Base-by-base conservation (phyloP, 2,888 invertebrate genomes). In the Aspidapion aeneum region DNA sequence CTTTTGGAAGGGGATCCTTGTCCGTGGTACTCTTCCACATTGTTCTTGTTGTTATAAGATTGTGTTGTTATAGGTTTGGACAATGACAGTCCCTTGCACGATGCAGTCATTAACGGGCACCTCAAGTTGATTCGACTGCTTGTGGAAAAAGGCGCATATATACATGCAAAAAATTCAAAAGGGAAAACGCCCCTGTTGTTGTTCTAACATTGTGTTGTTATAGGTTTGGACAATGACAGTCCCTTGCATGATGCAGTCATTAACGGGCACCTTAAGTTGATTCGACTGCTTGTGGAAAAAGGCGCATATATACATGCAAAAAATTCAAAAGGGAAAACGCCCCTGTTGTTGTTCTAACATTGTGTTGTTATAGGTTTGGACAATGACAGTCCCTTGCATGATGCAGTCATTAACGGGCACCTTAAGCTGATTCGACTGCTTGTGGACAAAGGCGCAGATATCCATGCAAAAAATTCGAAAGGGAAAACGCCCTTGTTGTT, bases 231-330 rank as follows among this genome's bases (percentile, higher is more conserved):
- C 74, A 88, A 90, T 75, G 90, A 90, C 75, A 91, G 92, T 17
- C 91, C 93, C 1, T 81, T 93, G 22, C 92, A 93, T 79, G 93
- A 93, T 81, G 93, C 93, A 35, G 87, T 88, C 18, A 84, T 85
- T 59, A 90, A 90, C 75, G 90, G 90, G 50, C 89, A 91, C 75
- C 79, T 86, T 59, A 84, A 88, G 81, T 81, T 91, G 75, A 89
- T 90, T 61, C 84, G 87, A 76, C 82, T 90, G 74, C 82, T 91
- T 61, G 81, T 91, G 63, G 87, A 88, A 70, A 84, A 86, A 75
- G 91, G 91, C 56, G 91, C 91, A 19, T 87, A 90, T 76, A 86
- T 89, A 54, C 82, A 84, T 70, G 86, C 85, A 69, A 86, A 86
- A 75, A 91, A 91, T 79, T 82, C 83, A 50, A 86, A 88, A 74